Evolutionary conservation across 2,113 vertebrate genomes (phyloP).

Genomic region (Hydropotes inermis): DNA sequence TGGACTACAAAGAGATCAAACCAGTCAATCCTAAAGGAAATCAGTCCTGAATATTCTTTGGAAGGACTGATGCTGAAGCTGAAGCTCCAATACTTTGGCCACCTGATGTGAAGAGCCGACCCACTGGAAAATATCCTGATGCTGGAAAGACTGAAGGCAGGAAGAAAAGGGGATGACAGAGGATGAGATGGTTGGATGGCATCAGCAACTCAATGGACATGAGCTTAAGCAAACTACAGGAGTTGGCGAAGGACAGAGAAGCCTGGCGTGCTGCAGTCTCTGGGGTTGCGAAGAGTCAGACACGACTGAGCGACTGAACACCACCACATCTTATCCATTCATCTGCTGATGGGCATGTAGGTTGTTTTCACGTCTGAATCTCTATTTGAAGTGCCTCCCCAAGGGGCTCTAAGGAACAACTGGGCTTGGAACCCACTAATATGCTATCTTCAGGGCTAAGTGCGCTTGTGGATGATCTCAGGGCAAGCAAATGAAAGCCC

Average conservation of each 20-base stretch:
- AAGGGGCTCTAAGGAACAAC: neutral
- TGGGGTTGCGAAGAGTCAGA: accelerated
- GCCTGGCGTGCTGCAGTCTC: neutral
- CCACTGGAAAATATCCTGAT: neutral
- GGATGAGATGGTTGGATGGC: neutral
- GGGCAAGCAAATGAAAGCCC: accelerated
- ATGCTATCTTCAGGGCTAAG: neutral
- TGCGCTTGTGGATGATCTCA: accelerated
- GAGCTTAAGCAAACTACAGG: neutral
- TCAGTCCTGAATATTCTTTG: neutral
- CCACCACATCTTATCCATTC: neutral
- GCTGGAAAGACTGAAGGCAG: neutral
- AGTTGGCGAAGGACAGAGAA: neutral
- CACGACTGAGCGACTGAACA: neutral
- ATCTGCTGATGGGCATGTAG: neutral
- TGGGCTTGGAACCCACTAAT: accelerated
- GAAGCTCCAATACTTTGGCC: neutral
- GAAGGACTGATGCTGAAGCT: neutral
- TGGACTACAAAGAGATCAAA: neutral
- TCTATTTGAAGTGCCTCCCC: neutral
- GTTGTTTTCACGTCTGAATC: neutral
- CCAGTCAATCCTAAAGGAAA: neutral
- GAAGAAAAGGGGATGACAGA: neutral
- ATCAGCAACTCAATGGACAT: accelerated
- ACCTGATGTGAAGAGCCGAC: neutral